Evolutionary conservation across 2,113 vertebrate genomes (phyloP), one percentile per base, ranked within the genome.

Genomic region (Festucalex cinctus): DNA sequence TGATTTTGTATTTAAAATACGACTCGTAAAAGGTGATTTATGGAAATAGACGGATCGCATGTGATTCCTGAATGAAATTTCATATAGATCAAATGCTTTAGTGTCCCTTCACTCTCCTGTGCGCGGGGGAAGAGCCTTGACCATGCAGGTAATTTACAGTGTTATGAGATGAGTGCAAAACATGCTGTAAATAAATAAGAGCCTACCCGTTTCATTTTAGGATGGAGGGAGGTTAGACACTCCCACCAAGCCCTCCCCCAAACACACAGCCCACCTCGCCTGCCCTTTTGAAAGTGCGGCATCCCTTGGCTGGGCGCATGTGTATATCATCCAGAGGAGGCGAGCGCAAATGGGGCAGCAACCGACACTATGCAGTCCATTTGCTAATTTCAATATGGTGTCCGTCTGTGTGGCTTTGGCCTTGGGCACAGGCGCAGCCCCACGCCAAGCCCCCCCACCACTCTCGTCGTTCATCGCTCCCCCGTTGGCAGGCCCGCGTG

Each of bases 141-240:
- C 90, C 91, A 87, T 28, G 88, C 74, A 63, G 85, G 85, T 91
- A 90, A 92, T 93, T 91, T 92, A 93, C 88, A 90, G 88, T 92
- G 91, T 92, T 93, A 90, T 92, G 91, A 86, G 89, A 91, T 80
- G 84, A 88, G 90, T 74, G 86, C 85, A 91, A 92, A 93, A 92
- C 91, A 91, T 80, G 89, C 87, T 88, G 91, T 93, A 93, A 93
- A 92, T 92, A 92, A 92, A 93, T 91, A 91, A 88, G 85, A 85
- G 85, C 80, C 78, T 28, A 88, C 79, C 86, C 83, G 79, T 91
- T 91, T 89, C 78, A 74, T 89, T 91, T 91, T 87, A 86, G 83
- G 78, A 85, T 32, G 17, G 39, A 35, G 73, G 75, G 61, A 35
- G 81, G 77, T 74, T 69, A 75, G 63, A 60, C 14, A 14, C 19